Evolutionary conservation across 2,113 vertebrate genomes (phyloP).

Genomic region (Engystomops pustulosus): DNA sequence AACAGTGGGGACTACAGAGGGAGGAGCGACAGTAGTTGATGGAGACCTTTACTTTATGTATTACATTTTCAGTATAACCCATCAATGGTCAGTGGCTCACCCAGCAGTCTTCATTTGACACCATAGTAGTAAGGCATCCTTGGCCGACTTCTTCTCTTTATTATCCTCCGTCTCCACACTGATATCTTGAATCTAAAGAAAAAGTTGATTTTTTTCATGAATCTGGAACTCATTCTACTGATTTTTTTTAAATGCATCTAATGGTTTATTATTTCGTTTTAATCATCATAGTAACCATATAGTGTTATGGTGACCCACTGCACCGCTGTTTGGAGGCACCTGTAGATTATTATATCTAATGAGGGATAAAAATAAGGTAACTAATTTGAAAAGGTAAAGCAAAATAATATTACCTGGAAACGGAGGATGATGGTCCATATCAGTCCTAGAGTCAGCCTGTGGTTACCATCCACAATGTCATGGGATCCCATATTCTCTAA

Average conservation of each 20-base stretch:
- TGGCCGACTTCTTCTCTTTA: slow-evolving; percentile 93
- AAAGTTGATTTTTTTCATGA: background rate
- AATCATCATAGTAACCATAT: background rate
- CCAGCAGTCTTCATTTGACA: slow-evolving; percentile 97
- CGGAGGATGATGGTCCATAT: slow-evolving; percentile 96
- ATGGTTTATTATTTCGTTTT: background rate
- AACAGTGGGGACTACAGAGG: too few relatives aligned
- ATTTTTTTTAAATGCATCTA: background rate
- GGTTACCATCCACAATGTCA: slow-evolving; percentile 93
- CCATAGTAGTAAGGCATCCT: slow-evolving; percentile 92
- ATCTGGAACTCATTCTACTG: background rate
- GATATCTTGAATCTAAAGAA: slow-evolving; percentile 90
- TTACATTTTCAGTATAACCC: background rate
- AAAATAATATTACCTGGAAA: slow-evolving; percentile 82
- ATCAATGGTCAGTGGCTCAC: slow-evolving; percentile 69
- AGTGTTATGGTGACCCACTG: background rate
- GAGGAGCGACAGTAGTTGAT: too few relatives aligned
- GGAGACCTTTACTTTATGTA: too few relatives aligned
- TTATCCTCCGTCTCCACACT: slow-evolving; percentile 94
- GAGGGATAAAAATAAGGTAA: too few relatives aligned
- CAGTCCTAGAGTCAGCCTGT: slow-evolving; percentile 89
- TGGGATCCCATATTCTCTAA: slow-evolving; percentile 95
- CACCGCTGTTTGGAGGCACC: too few relatives aligned
- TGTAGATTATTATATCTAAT: too few relatives aligned
- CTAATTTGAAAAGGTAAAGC: background rate